Evolutionary conservation across 2,888 invertebrate genomes (phyloP), one percentile per base, ranked within the genome.

Genomic region (Agapostemon virescens): DNA sequence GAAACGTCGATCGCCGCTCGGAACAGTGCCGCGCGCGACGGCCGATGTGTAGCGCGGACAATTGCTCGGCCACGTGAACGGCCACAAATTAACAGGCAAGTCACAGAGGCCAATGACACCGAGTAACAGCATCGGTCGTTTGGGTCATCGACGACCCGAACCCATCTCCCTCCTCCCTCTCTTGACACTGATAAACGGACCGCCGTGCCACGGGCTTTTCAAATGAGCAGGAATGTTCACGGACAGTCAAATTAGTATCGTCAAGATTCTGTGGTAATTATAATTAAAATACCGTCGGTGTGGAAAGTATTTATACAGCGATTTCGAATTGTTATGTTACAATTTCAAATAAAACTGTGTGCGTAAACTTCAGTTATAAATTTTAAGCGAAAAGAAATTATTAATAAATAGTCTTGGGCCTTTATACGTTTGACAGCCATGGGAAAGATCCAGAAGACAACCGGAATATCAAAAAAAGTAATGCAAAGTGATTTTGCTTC

Each of bases 81-180:
- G 33, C 70, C 49, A 75, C 69, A 84, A 85, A 88, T 89, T 88
- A 89, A 89, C 87, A 89, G 87, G 86, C 87, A 85, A 86, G 85
- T 74, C 84, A 78, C 86, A 86, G 88, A 87, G 90, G 90, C 90
- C 90, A 90, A 90, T 89, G 90, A 90, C 90, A 90, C 88, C 88
- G 83, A 89, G 85, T 90, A 89, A 89, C 90, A 90, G 89, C 87
- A 82, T 85, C 84, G 77, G 40, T 36, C 84, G 86, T 85, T 85
- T 74, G 77, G 86, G 79, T 85, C 85, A 81, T 76, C 66, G 84
- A 42, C 42, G 82, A 86, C 74, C 68, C 76, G 69, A 74, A 73
- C 73, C 71, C 74, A 69, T 42, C 49, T 20, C 30, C 38, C 63
- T 23, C 40, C 20, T 15, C 30, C 45, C 15, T 23, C 23, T 67